These are phyloP conservation scores for Drosophila peninsularis DNA, from an alignment of 2,888 invertebrate genomes.

Conservation along the genomic window DNA sequence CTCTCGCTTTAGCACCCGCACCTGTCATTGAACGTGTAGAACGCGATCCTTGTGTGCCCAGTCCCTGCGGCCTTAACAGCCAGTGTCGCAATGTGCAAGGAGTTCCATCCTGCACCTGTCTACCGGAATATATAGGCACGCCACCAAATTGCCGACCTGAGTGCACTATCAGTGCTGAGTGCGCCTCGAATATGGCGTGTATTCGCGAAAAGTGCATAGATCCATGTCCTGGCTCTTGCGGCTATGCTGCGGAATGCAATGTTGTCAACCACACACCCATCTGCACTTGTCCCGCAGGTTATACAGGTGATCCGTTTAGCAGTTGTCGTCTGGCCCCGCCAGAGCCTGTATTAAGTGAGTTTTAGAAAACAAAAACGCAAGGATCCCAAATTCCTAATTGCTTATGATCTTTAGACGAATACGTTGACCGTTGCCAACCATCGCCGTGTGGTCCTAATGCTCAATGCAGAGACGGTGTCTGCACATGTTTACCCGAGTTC, in stretches of 20 bases:
- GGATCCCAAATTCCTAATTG: not conserved
- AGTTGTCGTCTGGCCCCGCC: conserved; percentile 83
- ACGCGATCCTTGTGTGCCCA: conserved; percentile 88
- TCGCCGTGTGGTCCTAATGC: conserved; percentile 89
- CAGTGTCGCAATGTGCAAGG: conserved; percentile 87
- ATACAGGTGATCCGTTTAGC: conserved; percentile 88
- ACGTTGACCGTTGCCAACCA: conserved; percentile 87
- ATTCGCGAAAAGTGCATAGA: conserved; percentile 88
- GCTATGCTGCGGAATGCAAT: conserved; percentile 86
- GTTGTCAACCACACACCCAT: conserved; percentile 88
- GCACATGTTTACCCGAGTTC: conserved; percentile 90
- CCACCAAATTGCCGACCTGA: conserved; percentile 89
- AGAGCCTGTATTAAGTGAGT: conserved; percentile 75
- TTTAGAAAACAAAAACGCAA: not conserved
- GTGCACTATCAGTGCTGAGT: conserved; percentile 89
- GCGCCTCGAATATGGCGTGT: conserved; percentile 88
- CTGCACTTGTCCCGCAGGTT: conserved; percentile 87
- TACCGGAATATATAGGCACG: conserved; percentile 87
- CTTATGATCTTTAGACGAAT: conserved; percentile 61
- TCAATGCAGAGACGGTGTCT: conserved; percentile 88
- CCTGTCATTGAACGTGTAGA: conserved; percentile 68
- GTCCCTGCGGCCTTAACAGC: conserved; percentile 88
- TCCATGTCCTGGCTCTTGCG: conserved; percentile 89
- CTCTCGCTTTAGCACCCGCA: conserved; percentile 66
- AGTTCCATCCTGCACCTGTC: conserved; percentile 87